Base-by-base conservation (phyloP, 1,140 invertebrate species). In the Cyrtorhinus lividipennis region DNA sequence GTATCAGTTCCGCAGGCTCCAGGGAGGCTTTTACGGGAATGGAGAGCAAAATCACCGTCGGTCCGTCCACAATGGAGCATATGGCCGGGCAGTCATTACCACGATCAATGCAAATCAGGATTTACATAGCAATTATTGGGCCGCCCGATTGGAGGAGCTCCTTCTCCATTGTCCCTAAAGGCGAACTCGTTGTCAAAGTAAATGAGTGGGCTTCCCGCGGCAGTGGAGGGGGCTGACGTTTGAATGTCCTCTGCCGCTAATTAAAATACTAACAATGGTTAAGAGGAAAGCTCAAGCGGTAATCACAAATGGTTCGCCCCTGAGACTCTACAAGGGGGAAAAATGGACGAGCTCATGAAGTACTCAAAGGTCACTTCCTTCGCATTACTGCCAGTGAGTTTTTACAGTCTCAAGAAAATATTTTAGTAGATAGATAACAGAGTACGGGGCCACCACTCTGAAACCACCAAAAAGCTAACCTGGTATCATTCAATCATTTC, bases 101-200 rank as follows among this genome's bases (percentile, higher is more conserved):
- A 53, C 48, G 48, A 53, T 53, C 48, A 53, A 53, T 53, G 48
- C 48, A 53, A 53, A 53, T 53, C 48, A 53, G 48, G 48, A 53
- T 53, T 53, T 53, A 53, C 48, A 53, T 53, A 53, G 48, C 48
- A 53, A 53, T 53, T 53, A 53, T 53, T 53, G 48, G 48, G 5
- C 48, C 10, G 20, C 10, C 48, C n/a, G n/a, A n/a, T n/a, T n/a
- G n/a, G 48, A 53, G 10, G 10, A 20, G 48, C 5, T 15, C 15
- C 30, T 5, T 38, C 15, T 53, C 48, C 48, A 53, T 53, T 53
- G 48, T 53, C 48, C 48, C 48, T 53, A 5, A n/a, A n/a, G n/a
- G n/a, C n/a, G n/a, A n/a, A 53, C 48, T 53, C 48, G 48, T 53
- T 53, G 48, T 53, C 48, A 53, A 53, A 53, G 48, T 53, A 53